These are phyloP conservation scores for Leptobrachium ailaonicum DNA, from an alignment of 2,113 vertebrate species.

Conservation along the genomic window DNA sequence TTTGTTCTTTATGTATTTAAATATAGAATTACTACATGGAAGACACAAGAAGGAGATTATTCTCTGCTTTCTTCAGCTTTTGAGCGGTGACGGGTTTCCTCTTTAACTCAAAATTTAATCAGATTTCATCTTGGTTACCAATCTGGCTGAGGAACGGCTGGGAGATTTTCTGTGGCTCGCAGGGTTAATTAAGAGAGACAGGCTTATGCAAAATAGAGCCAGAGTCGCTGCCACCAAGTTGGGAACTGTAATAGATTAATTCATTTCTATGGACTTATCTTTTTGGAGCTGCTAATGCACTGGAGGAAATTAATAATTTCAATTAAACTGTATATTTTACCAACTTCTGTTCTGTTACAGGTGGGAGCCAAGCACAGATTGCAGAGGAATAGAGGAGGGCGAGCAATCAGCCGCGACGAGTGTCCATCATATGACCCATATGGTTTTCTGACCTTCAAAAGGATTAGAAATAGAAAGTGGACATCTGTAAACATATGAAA, in stretches of 20 bases:
- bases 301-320: constrained; percentile 45
- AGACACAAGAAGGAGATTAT: too few relatives aligned
- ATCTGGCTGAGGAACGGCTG: neutral
- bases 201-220: constrained; percentile 47
- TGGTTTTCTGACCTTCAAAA: constrained; percentile 4
- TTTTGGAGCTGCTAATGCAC: neutral
- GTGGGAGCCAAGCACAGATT: constrained; percentile 40
- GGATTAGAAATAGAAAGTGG: neutral
- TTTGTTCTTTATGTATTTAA: too few relatives aligned
- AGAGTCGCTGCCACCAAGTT: constrained; percentile 50
- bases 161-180: constrained; percentile 31
- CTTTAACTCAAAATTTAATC: constrained; percentile 46
- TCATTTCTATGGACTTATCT: constrained; percentile 53
- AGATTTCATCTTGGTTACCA: constrained; percentile 34
- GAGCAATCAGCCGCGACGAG: neutral
- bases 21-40: too few relatives aligned
- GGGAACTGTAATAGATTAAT: constrained; percentile 59
- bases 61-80: too few relatives aligned
- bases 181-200: constrained; percentile 52
- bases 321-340: constrained; percentile 25
- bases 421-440: constrained; percentile 9
- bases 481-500: too few relatives aligned
- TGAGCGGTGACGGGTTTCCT: constrained; percentile 6
- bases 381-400: neutral
- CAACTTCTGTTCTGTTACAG: constrained; percentile 36